Base-by-base conservation (phyloP, 2,113 vertebrate genomes). In the Dicrurus megarhynchus region DNA sequence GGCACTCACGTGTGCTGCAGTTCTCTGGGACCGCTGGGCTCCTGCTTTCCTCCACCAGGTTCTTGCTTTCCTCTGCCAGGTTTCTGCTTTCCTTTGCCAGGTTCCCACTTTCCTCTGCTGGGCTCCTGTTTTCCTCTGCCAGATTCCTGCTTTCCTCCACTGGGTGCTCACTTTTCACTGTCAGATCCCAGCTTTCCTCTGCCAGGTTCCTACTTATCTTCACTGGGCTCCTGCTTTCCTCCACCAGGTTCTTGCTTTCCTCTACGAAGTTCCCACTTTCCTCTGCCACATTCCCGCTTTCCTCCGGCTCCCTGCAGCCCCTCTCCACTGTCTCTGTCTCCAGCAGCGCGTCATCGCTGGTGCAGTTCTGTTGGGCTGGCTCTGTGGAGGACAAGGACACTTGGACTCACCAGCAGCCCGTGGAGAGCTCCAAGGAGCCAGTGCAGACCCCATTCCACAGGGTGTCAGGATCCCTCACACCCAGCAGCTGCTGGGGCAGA, bases 311-410 rank as follows among this genome's bases (percentile, higher is more conserved):
- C 39, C 16, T 7, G 24, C 23, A 20, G 55, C 8, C 61, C 46
- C 19, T 35, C 20, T 69, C 37, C 35, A 16, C 1, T 1, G 18
- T 9, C 11, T 21, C 44, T n/a, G 9, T 7, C 73, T 73, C 77
- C 87, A 37, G 59, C 32, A 32, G 10, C 0, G 3, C 6, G 0
- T 19, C 50, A 7, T 12, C 0, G 0, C 87, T 49, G 11, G 0
- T 1, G 4, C 71, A 63, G 57, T n/a, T 80, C 5, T 10, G 26
- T 13, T 0, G 6, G 11, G 27, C 20, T 0, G 2, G 63, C 33
- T 84, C 95, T 95, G 94, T 30, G 33, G 49, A 67, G 32, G 39
- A 92, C 67, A 86, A 83, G n/a, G 32, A 37, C 10, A 14, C 41
- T 12, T 15, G 18, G 30, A 37, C n/a, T 85, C 44, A 69, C 7